phyloP scores from a whole-genome alignment of 1,140 invertebrate species.

The Pseudomyrmex dendroicus region DNA sequence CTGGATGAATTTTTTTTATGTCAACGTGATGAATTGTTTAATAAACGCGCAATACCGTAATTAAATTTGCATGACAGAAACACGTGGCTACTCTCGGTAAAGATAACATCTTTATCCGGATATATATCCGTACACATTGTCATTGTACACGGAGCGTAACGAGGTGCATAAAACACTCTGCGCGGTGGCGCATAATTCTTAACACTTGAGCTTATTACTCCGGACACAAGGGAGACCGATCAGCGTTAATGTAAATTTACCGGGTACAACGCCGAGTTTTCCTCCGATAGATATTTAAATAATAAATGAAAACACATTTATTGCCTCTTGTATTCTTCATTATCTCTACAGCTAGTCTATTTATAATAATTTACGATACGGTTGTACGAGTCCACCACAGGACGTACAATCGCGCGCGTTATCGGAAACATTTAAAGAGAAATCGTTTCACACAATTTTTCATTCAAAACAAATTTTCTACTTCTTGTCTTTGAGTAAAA shows the following conservation, averaged over 20 bases:
- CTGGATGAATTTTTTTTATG: not conserved
- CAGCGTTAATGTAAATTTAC: not conserved
- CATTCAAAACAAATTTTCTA: too few relatives aligned
- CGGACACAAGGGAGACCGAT: not conserved
- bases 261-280: too few relatives aligned
- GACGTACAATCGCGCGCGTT: too few relatives aligned
- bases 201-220: conserved; percentile 43
- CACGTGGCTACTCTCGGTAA: not conserved
- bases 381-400: too few relatives aligned
- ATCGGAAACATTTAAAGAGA: too few relatives aligned
- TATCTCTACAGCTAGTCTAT: too few relatives aligned
- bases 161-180: conserved; percentile 5
- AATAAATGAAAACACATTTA: too few relatives aligned
- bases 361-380: too few relatives aligned
- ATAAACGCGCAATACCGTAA: not conserved
- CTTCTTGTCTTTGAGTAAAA: too few relatives aligned
- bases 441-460: too few relatives aligned
- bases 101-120: conserved; percentile 25
- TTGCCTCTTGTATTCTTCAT: too few relatives aligned
- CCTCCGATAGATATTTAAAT: too few relatives aligned
- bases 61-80: conserved; percentile 6
- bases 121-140: not conserved
- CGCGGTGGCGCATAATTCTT: conserved; percentile 12
- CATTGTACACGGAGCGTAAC: not conserved
- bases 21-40: not conserved